phyloP scores from a whole-genome alignment of 2,888 invertebrate species.

The Hipparchia sbordonii region DNA sequence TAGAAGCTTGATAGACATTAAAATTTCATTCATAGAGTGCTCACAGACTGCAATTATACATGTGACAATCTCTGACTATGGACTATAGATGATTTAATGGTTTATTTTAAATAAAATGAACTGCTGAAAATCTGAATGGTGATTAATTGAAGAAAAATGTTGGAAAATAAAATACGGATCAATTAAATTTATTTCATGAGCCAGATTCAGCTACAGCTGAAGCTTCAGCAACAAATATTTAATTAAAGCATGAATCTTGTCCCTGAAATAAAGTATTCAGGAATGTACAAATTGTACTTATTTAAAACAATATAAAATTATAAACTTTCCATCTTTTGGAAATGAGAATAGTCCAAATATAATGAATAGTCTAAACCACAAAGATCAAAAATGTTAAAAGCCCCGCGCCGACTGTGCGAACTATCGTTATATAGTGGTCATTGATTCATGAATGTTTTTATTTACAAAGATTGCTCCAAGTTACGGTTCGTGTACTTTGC shows the following conservation, averaged over 20 bases:
- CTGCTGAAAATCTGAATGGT: background rate
- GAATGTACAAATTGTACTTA: background rate
- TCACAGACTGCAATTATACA: too few species aligned
- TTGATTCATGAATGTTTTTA: background rate
- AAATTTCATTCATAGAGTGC: too few species aligned
- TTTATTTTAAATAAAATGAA: background rate
- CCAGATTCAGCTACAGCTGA: background rate
- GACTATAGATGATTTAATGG: too few species aligned
- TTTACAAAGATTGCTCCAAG: background rate
- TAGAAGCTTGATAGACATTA: too few species aligned
- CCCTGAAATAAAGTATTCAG: background rate
- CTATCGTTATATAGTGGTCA: constrained; percentile 22
- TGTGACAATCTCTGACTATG: too few species aligned
- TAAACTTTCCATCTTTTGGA: background rate
- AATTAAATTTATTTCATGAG: background rate
- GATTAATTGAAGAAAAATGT: background rate
- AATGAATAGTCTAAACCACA: background rate
- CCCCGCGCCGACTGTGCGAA: constrained; percentile 16
- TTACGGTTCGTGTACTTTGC: constrained; percentile 19
- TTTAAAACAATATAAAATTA: background rate
- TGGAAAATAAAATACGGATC: background rate
- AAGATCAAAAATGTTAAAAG: constrained; percentile 3
- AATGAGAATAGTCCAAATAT: background rate
- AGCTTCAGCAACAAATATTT: too few species aligned
- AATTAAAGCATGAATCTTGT: background rate